A percentile compares a stretch with the other conserved stretches of the same genome.
Evolutionary conservation across 1,140 invertebrate genomes (phyloP).

Genomic region (Thrips palmi): DNA sequence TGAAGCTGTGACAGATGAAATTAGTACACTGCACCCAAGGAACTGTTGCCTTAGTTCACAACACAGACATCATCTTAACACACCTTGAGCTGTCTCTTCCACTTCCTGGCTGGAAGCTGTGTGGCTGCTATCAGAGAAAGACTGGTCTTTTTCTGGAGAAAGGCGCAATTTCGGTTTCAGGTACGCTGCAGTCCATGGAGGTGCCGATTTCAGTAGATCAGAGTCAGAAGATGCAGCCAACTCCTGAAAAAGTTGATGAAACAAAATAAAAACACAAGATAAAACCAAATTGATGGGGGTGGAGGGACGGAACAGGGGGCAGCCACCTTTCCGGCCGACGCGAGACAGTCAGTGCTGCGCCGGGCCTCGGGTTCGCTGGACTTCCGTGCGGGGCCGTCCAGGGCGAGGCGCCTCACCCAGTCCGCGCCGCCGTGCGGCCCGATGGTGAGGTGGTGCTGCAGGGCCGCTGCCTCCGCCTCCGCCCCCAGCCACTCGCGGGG

Average conservation of each 20-base stretch:
- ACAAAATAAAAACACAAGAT: not conserved
- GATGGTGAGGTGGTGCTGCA: conserved; percentile 34
- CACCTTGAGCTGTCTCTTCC: conserved; percentile 20
- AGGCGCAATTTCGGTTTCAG: conserved; percentile 25
- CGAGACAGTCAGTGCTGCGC: conserved; percentile 47
- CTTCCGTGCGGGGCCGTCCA: conserved; percentile 20
- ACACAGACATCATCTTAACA: not conserved
- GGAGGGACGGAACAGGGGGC: too few species aligned
- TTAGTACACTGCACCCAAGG: too few species aligned
- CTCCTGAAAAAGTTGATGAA: conserved; percentile 13
- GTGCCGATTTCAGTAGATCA: conserved; percentile 31
- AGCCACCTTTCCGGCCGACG: conserved; percentile 29
- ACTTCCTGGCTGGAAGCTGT: conserved; percentile 34
- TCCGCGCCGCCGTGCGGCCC: conserved; percentile 37
- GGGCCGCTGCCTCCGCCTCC: too few species aligned
- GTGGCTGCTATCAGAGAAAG: conserved; percentile 29
- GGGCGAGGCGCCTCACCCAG: conserved; percentile 14
- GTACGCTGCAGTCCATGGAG: conserved; percentile 23
- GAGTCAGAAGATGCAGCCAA: conserved; percentile 35
- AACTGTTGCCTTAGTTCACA: not conserved
- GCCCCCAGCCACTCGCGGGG: too few species aligned
- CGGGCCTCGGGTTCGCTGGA: conserved; percentile 31
- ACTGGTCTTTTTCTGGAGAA: conserved; percentile 23
- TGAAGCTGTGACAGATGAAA: too few species aligned
- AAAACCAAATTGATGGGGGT: conserved; percentile 7